Conservation (phyloP, 2,797 vertebrate genomes). For the Leucoraja ocellata region DNA sequence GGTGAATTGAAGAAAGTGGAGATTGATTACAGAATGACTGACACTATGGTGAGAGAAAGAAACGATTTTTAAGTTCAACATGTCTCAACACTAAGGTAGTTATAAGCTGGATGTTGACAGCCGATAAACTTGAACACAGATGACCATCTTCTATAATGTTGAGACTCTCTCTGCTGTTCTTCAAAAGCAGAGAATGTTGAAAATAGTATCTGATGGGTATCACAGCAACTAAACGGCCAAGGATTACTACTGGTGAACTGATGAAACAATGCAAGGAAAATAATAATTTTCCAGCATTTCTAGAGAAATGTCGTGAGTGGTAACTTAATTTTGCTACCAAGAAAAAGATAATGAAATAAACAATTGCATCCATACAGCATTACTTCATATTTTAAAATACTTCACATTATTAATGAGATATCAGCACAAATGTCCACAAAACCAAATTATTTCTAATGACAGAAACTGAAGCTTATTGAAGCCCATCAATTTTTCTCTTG, state of each 20-base stretch:
- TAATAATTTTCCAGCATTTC: not conserved
- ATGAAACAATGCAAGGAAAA: not conserved
- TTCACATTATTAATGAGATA: not conserved
- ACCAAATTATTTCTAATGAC: not conserved
- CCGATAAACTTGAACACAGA: not conserved
- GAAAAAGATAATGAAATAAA: not conserved
- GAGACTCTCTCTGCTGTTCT: not conserved
- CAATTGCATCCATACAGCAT: not conserved
- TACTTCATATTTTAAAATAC: not conserved
- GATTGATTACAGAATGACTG: not conserved
- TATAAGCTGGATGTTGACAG: not conserved
- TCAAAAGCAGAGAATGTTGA: not conserved
- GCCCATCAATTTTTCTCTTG: not conserved
- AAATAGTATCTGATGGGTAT: not conserved
- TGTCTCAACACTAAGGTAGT: not conserved
- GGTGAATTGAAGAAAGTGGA: not conserved
- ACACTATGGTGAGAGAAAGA: not conserved
- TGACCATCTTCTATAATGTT: not conserved
- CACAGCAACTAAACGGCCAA: not conserved
- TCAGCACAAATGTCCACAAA: not conserved
- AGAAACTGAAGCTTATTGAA: not conserved
- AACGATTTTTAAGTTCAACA: not conserved
- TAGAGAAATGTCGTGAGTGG: not conserved
- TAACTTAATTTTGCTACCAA: slow-evolving; percentile 15
- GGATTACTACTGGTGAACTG: not conserved